These are phyloP conservation scores for Glyptemys insculpta DNA, from an alignment of 2,797 vertebrate species.

Conservation along the genomic window DNA sequence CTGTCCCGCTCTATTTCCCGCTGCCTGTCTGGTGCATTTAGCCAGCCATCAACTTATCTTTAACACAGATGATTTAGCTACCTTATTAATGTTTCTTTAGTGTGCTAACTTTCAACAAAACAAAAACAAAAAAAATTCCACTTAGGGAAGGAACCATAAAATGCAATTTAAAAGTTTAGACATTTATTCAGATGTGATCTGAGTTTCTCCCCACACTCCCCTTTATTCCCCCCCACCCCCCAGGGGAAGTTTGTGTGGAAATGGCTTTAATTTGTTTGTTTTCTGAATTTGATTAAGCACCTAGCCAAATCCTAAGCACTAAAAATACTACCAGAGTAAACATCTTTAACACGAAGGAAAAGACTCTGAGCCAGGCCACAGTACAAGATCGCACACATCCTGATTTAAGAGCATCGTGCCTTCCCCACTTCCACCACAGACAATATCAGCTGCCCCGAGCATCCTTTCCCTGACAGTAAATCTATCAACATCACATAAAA, in stretches of 20 bases:
- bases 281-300: constrained; percentile 21
- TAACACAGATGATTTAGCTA: constrained; percentile 1
- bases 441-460: not conserved
- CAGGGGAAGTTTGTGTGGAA: constrained; percentile 5
- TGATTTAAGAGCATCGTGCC: not conserved
- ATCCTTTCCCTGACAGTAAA: constrained; percentile 9
- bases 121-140: not conserved
- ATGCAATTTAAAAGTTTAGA: not conserved
- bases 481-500: not conserved
- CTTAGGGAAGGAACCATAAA: not conserved
- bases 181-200: not conserved
- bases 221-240: no score
- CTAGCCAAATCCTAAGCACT: not conserved
- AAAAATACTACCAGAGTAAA: not conserved
- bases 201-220: not conserved
- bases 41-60: rapidly evolving
- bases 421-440: not conserved
- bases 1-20: not conserved
- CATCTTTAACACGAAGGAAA: not conserved
- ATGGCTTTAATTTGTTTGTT: not conserved
- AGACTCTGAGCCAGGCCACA: not conserved
- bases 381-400: not conserved
- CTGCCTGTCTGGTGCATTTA: not conserved
- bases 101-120: not conserved
- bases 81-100: not conserved